Evolutionary conservation across 2,797 vertebrate genomes (phyloP), one percentile per base, ranked within the genome.

Genomic region (Cynopterus sphinx): DNA sequence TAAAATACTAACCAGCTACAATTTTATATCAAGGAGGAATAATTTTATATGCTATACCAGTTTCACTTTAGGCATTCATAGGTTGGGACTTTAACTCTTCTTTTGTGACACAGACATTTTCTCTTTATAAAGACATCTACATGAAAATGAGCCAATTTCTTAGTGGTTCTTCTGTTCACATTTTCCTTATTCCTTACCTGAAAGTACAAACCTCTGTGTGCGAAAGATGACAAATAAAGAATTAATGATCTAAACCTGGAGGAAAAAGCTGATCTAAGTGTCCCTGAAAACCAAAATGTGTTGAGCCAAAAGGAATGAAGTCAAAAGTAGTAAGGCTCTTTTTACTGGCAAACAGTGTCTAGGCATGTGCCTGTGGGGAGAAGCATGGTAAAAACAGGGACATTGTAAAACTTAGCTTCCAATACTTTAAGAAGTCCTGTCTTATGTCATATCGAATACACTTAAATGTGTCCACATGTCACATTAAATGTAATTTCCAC

Each of bases 141-240:
- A 81, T 81, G 61, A 83, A 91, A 93, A 94, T 94, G 39, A 94
- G 31, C 39, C 84, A 51, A 68, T 43, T 83, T 87, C 41, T 92
- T 46, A 65, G 39, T 81, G 22, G 33, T 36, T 91, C 87, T 43
- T 85, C 59, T 75, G 19, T 22, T 78, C 21, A 71, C 22, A 6
- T 78, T 84, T 84, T 68, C 51, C 9, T 78, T 94, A 53, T 78
- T 95, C 55, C 9, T 61, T 70, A 79, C 55, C 57, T 74, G 51
- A 90, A 95, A 74, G 21, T 22, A 49, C 28, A 91, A 87, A 43
- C 3, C 21, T 81, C 21, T 49, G 7, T 26, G 43, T 87, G 17
- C 73, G 43, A 92, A 51, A 63, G 33, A 71, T 67, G 61, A 33
- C 82, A 94, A 73, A 53, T 61, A 13, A 49, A 49, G 41, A 90